A percentile compares a stretch with the other conserved stretches of the same genome.
Evolutionary conservation across 2,797 vertebrate genomes (phyloP).

Genomic region (Acropternis orthonyx): DNA sequence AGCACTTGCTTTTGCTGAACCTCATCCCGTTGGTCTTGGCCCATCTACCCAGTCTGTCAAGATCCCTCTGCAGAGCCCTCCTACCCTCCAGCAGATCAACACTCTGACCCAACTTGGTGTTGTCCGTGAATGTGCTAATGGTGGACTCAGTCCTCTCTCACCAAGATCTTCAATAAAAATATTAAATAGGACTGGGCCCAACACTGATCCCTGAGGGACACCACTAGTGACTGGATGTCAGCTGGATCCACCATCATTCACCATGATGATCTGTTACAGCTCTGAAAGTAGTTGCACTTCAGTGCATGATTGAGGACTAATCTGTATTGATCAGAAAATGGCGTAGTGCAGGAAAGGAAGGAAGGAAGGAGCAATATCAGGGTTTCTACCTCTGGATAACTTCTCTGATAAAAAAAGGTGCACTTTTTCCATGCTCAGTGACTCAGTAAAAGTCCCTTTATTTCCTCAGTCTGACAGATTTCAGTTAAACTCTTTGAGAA

Average conservation of each 20-base stretch:
- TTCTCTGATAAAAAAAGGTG: neutral
- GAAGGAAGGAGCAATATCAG: neutral
- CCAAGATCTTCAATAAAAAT: neutral
- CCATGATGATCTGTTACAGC: neutral
- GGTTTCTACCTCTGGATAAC: neutral
- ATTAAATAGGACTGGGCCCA: neutral
- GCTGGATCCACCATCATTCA: neutral
- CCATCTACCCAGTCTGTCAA: neutral
- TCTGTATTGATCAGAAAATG: neutral
- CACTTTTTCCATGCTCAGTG: neutral
- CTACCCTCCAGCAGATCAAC: neutral
- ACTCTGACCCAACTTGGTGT: neutral
- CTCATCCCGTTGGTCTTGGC: neutral
- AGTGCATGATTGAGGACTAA: neutral
- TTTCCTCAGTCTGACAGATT: neutral
- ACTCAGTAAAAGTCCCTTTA: neutral
- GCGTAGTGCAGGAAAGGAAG: too few species aligned
- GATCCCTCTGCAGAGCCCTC: neutral
- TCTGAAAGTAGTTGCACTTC: neutral
- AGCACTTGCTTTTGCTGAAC: neutral
- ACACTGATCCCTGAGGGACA: neutral
- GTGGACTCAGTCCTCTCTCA: neutral
- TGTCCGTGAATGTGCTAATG: neutral
- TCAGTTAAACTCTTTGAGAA: neutral
- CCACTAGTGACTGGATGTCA: neutral